Base-by-base conservation (phyloP, 2,888 invertebrate species). In the Chrysolina americana region DNA sequence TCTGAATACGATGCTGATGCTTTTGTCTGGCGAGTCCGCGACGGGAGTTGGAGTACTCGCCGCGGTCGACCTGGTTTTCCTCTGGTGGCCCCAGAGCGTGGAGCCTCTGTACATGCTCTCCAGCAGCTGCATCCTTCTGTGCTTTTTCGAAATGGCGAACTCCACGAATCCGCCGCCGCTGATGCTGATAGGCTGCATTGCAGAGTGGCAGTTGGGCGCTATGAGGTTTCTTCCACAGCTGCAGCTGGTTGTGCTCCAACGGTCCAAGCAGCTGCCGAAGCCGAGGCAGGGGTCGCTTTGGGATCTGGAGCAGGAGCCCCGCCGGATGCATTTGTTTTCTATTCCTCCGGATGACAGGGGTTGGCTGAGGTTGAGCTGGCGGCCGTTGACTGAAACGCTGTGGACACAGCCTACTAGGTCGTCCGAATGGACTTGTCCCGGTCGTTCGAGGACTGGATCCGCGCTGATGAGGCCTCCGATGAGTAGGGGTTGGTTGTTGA, bases 361-460 rank as follows among this genome's bases (percentile, higher is more conserved):
- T 80, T 91, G 93, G 74, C 95, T 95, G 68, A 97, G 89, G 85
- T 97, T 97, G 28, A 97, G 86, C 0, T 93, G 89, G 23, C 96
- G 91, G 4, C 97, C 97, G 84, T 98, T 97, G 70, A 98, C 92
- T 0, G 94, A 92, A 1, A 98, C 94, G 80, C 96, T 96, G 84
- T 97, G 96, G 80, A 98, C 92, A 85, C 98, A 98, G 6, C 98
- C 98, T 17, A 98, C 94, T 75, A 98, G 93, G 86, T 98, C 98
- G 85, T 98, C 97, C 0, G 97, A 94, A 83, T 94, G 94, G 50
- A 98, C 92, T 88, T 98, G 97, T 0, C 96, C 96, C 0, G 96
- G 96, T 62, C 97, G 91, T 86, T 97, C 96, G 36, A 97, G 88
- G 0, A 97, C 93, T 15, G 96, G 95, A 87, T 96, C 96, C 0